phyloP scores from a whole-genome alignment of 2,113 vertebrate genomes.

The Bos javanicus region DNA sequence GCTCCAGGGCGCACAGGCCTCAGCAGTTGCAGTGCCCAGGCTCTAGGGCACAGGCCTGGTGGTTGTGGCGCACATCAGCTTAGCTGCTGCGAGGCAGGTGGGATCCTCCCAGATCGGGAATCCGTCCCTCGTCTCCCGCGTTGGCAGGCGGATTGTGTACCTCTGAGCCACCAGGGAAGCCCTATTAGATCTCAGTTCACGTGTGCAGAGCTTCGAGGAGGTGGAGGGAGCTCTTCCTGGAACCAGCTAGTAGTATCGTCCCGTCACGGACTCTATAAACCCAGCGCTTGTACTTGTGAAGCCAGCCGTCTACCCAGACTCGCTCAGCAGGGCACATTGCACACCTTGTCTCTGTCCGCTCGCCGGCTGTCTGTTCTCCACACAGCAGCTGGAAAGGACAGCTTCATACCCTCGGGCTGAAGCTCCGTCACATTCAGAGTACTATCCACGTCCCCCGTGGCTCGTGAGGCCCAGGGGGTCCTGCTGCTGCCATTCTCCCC shows the following conservation, averaged over 20 bases:
- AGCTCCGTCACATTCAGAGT: not conserved
- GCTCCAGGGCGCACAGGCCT: not conserved
- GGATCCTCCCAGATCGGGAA: not conserved
- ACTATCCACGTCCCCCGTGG: not conserved
- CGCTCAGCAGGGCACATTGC: not conserved
- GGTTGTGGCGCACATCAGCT: not conserved
- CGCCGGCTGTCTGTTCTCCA: not conserved
- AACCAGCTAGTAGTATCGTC: not conserved
- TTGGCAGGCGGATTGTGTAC: not conserved
- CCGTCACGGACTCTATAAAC: not conserved
- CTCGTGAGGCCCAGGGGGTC: accelerated
- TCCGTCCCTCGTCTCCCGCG: accelerated
- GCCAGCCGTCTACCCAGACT: not conserved
- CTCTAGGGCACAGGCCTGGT: not conserved
- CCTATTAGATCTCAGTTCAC: not conserved
- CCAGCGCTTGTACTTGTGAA: not conserved
- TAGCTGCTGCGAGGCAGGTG: not conserved
- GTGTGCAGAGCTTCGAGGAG: not conserved
- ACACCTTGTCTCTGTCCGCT: not conserved
- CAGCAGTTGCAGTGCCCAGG: not conserved
- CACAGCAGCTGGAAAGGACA: not conserved
- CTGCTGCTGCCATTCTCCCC: not conserved
- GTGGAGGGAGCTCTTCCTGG: not conserved
- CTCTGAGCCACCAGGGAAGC: not conserved
- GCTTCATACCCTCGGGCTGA: not conserved